Base-by-base conservation (phyloP, 2,888 invertebrate genomes). In the Serripes groenlandicus region DNA sequence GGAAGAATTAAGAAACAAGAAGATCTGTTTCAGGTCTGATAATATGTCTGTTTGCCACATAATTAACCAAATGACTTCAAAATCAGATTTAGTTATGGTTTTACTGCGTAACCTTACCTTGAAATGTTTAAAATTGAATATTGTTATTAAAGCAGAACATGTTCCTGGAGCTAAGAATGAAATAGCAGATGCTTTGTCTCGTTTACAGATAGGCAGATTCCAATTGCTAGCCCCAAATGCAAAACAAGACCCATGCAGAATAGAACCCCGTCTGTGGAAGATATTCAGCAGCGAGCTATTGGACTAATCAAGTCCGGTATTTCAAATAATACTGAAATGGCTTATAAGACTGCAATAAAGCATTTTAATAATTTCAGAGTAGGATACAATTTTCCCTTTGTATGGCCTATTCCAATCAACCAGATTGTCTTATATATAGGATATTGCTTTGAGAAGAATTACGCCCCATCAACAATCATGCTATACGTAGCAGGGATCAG, bases 61-160 rank as follows among this genome's bases (percentile, higher is more conserved):
- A 30, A 49, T 81, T 26, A 77, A 77, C 23, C 68, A 60, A 64
- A 81, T 77, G 77, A 73, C 73, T 23, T 82, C 82, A 23, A 78
- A 75, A 32, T 78, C 75, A n/a, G 58, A 71, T 9, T 34, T 11
- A 35, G 62, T 75, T 21, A 75, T 80, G 75, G 42, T 71, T 9
- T 23, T 80, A 23, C 37, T 80, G n/a, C n/a, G 80, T 28, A 70
- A 70, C 58, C 49, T 81, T 7, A 75, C 75, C 26, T 26, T 71
- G 15, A 69, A 74, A 34, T 75, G 75, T 58, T 58, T 75, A 28
- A 42, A 54, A 7, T 28, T 52, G 30, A 81, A 80, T 28, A 72
- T 75, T 32, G 68, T 66, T 15, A 54, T 80, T 7, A 80, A 66
- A 28, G 73, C 70, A 15, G 54, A 64, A 23, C 78, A 81, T 70